Conservation (phyloP, 2,888 invertebrate genomes). For the Drosophila imparisetae region DNA sequence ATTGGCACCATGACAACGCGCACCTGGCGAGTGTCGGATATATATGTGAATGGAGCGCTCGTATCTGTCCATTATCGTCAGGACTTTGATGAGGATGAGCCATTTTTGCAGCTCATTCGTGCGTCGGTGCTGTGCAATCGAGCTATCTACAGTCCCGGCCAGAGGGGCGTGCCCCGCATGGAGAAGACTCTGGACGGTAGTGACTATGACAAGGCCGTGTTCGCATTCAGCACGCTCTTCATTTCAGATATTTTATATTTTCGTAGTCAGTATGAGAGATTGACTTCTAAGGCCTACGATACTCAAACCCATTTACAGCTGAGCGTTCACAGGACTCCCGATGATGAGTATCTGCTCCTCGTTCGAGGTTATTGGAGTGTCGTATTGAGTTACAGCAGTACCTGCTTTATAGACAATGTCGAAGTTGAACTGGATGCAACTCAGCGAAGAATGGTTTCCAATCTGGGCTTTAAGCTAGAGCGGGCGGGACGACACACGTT, state of each 20-base stretch:
- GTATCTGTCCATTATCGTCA: accelerated
- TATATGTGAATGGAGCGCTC: constrained; percentile 45
- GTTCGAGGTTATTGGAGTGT: constrained; percentile 39
- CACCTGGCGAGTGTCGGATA: constrained; percentile 47
- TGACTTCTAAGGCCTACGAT: constrained; percentile 38
- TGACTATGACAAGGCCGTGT: constrained; percentile 42
- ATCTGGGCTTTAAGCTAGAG: background rate
- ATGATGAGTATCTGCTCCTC: constrained; percentile 34
- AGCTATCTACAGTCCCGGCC: constrained; percentile 37
- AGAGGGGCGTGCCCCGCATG: constrained; percentile 40
- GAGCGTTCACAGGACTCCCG: constrained; percentile 37
- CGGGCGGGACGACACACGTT: constrained; percentile 36
- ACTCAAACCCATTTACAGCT: constrained; percentile 36
- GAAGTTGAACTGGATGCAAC: constrained; percentile 11
- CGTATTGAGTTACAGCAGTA: constrained; percentile 39
- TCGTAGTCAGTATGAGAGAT: constrained; percentile 28
- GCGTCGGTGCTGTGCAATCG: constrained; percentile 57
- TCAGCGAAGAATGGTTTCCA: background rate
- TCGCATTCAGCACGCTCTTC: constrained; percentile 21
- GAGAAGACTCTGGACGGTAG: constrained; percentile 43
- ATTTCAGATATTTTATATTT: constrained; percentile 32
- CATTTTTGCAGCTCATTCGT: constrained; percentile 29
- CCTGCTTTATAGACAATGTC: constrained; percentile 1
- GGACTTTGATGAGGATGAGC: accelerated
- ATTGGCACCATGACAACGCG: constrained; percentile 43